Evolutionary conservation across 2,888 invertebrate genomes (phyloP), one percentile per base, ranked within the genome.

Genomic region (Oscheius sp.): DNA sequence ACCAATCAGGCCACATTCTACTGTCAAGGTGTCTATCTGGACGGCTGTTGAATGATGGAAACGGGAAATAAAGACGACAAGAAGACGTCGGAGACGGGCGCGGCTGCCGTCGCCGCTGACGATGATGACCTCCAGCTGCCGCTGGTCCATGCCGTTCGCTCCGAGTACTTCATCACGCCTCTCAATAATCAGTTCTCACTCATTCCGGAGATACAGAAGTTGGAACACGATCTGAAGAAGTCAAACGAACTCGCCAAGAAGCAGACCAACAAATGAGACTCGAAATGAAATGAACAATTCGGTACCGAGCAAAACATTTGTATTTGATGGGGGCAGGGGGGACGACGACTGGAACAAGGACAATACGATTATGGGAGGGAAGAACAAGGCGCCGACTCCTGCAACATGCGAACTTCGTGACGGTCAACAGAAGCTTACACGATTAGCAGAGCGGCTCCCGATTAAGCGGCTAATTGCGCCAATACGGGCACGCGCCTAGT

Each of bases 371-470:
- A 55, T 35, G 35, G n/a, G 35, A 55, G 27, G 21, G 59, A 35
- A n/a, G 61, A 45, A 61, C 61, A 45, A 61, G 29, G 61, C 9
- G 35, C 52, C 21, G n/a, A 43, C 21, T n/a, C 63, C 45, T 25
- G 63, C 66, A 66, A 66, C 66, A 66, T 66, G 66, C 66, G 52
- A 46, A 49, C 66, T 66, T 66, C 66, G 66, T 66, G 66, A 66
- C 61, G 45, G 61, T 41, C 61, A 45, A 61, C 66, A 66, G 66
- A 66, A 66, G 66, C 49, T 66, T 66, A 66, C 66, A 66, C 25
- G 66, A 66, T 66, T 66, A 66, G 66, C 52, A 49, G 41, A 61
- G 61, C 52, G 66, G 9, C 66, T 35, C 27, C 66, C 66, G 66
- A 66, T 66, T 66, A 66, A 66, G 66, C 49, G 49, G 66, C 66